Base-by-base conservation (phyloP, 2,797 vertebrate species). In the Enoplosus armatus region DNA sequence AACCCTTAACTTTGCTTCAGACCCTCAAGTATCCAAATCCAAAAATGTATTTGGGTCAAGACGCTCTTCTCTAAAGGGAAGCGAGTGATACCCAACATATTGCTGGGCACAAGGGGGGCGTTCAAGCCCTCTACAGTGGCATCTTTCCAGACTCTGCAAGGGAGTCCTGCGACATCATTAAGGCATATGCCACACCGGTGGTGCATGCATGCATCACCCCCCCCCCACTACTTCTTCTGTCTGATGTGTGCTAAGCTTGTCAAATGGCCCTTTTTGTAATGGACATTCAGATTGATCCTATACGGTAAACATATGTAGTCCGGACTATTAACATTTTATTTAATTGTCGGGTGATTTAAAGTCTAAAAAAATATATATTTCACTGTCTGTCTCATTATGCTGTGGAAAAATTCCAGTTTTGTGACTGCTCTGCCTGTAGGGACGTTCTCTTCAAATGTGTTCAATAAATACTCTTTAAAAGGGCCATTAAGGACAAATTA, bases 401-500 rank as follows among this genome's bases (percentile, higher is more conserved):
- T 0, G 33, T 51, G 53, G 35, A 72, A 64, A 63, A 77, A 58
- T 51, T 64, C 51, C 58, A 45, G 31, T 76, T 75, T 79, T 72
- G 68, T 26, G 61, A 64, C 75, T 61, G 35, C 31, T 73, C 50
- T 26, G 73, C 83, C 82, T 12, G 8, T 66, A 31, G 60, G 64
- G 75, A 77, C 60, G 15, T 66, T 83, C 39, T 77, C 33, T 62
- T 85, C 53, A 80, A 88, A 87, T 74, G 51, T 39, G 50, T 79
- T 80, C 67, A 55, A 86, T 86, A 84, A 86, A 86, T 82, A 80
- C 60, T 80, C 67, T 80, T 79, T 81, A 62, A 88, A 72, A 79
- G 64, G 55, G 55, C 68, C 79, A 80, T 87, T 87, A 83, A 86
- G 68, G 45, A 65, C 55, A 83, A 85, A 65, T 77, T 26, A 79